Conservation (phyloP, 2,888 invertebrate species). For the Noctua fimbriata region DNA sequence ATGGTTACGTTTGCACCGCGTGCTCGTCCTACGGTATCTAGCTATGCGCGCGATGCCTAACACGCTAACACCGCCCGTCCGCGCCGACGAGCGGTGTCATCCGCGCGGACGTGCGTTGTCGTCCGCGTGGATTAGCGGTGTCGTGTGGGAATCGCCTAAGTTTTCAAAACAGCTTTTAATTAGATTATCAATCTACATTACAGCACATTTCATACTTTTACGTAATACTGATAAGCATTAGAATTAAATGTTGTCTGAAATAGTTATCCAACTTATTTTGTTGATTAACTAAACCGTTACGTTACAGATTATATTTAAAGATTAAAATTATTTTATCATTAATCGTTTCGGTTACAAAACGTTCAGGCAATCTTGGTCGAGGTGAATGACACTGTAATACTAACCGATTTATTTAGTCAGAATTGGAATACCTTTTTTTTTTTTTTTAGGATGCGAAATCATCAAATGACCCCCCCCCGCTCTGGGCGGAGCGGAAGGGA, state of each 20-base stretch:
- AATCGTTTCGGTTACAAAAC: conserved; percentile 30
- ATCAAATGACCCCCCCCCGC: no score
- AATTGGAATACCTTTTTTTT: no score
- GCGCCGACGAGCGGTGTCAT: no score
- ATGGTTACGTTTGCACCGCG: no score
- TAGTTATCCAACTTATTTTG: neutral
- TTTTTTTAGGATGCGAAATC: no score
- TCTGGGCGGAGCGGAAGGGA: no score
- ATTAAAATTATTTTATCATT: conserved; percentile 26
- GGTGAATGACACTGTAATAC: conserved; percentile 26
- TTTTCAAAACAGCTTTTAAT: neutral
- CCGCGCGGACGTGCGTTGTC: no score
- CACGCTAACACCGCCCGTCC: no score
- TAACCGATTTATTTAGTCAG: conserved; percentile 8
- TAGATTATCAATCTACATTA: neutral
- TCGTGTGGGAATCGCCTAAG: no score
- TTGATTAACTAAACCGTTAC: conserved; percentile 1
- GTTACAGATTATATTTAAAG: conserved; percentile 7
- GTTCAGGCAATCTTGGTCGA: conserved; percentile 15
- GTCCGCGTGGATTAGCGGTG: no score
- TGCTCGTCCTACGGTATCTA: no score
- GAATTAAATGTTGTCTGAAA: neutral
- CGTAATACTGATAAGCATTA: conserved; percentile 1
- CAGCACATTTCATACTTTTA: neutral
- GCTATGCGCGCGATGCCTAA: no score